Evolutionary conservation across 2,888 invertebrate genomes (phyloP), one percentile per base, ranked within the genome.

Genomic region (Epinotia demarniana): DNA sequence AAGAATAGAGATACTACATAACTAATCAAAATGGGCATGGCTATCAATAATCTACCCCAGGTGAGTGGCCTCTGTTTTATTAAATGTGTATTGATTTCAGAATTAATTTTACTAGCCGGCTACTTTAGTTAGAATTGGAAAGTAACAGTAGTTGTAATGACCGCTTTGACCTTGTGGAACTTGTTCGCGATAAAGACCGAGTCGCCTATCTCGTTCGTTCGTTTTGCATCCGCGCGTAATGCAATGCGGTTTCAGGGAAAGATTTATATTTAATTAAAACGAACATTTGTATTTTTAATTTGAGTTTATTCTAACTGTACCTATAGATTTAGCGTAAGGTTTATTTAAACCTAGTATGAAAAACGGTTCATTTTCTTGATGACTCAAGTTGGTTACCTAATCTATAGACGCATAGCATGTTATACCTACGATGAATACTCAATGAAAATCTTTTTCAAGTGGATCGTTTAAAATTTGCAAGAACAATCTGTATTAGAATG

Each of bases 151-250:
- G 91, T 92, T 89, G 91, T 91, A 93, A 92, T 94, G 93, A 93
- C 94, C 94, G 93, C 89, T 93, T 93, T 93, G 93, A 93, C 94
- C 93, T 94, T 94, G 94, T 93, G 91, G 86, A 92, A 93, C 93
- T 92, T 86, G 91, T 90, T 89, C 87, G 90, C 91, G 90, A 91
- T 93, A 92, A 88, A 90, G 86, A 87, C 90, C 86, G 87, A 85
- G 86, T 88, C 85, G 85, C 85, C 83, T 83, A 82, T 82, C 80
- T 81, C 81, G 82, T 80, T 83, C 82, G 83, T 84, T 85, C 83
- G 80, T 81, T 80, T 85, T 75, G 67, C 71, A 75, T 71, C 61
- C 55, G 72, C 72, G 66, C 71, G 61, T 72, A 71, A 67, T 72
- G 75, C 43, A 72, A 71, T 64, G 49, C 64, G 66, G 66, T 75